phyloP scores from a whole-genome alignment of 2,888 invertebrate species.

The Acleris sparsana region DNA sequence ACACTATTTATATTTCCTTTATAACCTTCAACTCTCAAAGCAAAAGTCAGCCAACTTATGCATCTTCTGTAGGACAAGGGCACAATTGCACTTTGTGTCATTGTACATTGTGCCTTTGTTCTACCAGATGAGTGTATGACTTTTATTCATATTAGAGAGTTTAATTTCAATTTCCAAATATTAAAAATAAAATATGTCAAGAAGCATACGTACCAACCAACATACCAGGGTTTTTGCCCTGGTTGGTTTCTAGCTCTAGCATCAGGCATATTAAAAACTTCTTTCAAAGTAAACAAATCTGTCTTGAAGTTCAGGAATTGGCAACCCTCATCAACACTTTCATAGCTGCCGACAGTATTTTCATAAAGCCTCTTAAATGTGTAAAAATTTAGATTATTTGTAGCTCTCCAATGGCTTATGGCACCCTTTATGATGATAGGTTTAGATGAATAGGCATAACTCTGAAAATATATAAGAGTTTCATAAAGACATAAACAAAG shows the following conservation, averaged over 20 bases:
- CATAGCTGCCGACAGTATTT: slow-evolving; percentile 87
- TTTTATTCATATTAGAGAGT: too few relatives aligned
- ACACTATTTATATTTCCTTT: too few relatives aligned
- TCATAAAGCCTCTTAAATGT: slow-evolving; percentile 89
- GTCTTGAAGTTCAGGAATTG: slow-evolving; percentile 94
- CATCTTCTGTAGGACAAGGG: too few relatives aligned
- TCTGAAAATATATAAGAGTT: slow-evolving; percentile 53
- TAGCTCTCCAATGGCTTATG: slow-evolving; percentile 90
- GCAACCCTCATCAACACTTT: slow-evolving; percentile 90
- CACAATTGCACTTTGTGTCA: too few relatives aligned
- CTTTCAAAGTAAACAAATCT: slow-evolving; percentile 88
- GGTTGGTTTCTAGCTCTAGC: slow-evolving; percentile 85
- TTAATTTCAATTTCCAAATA: too few relatives aligned
- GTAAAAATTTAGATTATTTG: slow-evolving; percentile 85
- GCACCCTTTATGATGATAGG: slow-evolving; percentile 92
- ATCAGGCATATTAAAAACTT: slow-evolving; percentile 90
- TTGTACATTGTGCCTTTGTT: too few relatives aligned
- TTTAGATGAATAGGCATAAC: slow-evolving; percentile 89
- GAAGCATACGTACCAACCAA: slow-evolving; percentile 89
- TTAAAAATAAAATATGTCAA: background rate
- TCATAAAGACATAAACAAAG: slow-evolving; percentile 23
- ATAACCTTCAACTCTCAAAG: too few relatives aligned
- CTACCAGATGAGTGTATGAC: too few relatives aligned
- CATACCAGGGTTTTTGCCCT: slow-evolving; percentile 91
- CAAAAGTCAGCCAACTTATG: too few relatives aligned